These are phyloP conservation scores for Dasypus novemcinctus DNA, from an alignment of 2,113 vertebrate genomes.

Conservation along the genomic window DNA sequence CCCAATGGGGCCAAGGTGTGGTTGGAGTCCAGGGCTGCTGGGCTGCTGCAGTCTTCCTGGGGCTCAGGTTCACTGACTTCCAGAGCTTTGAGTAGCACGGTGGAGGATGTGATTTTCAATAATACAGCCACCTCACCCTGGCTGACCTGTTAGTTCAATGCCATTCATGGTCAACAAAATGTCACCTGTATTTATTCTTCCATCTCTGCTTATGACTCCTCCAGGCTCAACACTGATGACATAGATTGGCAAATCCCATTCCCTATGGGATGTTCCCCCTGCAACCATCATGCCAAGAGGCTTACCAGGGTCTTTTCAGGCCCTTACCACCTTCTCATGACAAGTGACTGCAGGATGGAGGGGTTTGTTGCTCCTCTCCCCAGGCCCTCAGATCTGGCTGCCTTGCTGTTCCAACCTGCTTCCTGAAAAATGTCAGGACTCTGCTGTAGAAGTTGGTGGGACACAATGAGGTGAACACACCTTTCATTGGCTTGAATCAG, in stretches of 20 bases:
- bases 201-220: slow-evolving; percentile 95
- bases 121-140: slow-evolving; percentile 92
- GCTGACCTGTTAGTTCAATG: slow-evolving; percentile 91
- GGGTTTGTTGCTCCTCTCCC: slow-evolving; percentile 86
- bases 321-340: slow-evolving; percentile 93
- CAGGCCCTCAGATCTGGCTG: slow-evolving; percentile 82
- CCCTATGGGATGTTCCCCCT: slow-evolving; percentile 92
- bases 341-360: slow-evolving; percentile 88
- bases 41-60: slow-evolving; percentile 79
- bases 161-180: slow-evolving; percentile 96
- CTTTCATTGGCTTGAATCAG: slow-evolving; percentile 92
- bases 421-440: slow-evolving; percentile 93
- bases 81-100: slow-evolving; percentile 92
- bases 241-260: slow-evolving; percentile 97
- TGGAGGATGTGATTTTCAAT: slow-evolving; percentile 93
- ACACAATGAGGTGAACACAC: slow-evolving; percentile 93
- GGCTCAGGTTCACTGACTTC: slow-evolving; percentile 89
- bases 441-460: slow-evolving; percentile 88
- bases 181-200: slow-evolving; percentile 97
- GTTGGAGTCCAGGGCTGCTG: slow-evolving; percentile 68
- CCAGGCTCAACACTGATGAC: slow-evolving; percentile 94
- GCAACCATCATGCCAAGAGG: slow-evolving; percentile 98
- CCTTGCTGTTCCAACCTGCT: slow-evolving; percentile 86
- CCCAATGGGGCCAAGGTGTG: slow-evolving; percentile 80
- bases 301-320: slow-evolving; percentile 91